Conservation (phyloP, 2,113 vertebrate genomes). For the Puntigrus tetrazona region DNA sequence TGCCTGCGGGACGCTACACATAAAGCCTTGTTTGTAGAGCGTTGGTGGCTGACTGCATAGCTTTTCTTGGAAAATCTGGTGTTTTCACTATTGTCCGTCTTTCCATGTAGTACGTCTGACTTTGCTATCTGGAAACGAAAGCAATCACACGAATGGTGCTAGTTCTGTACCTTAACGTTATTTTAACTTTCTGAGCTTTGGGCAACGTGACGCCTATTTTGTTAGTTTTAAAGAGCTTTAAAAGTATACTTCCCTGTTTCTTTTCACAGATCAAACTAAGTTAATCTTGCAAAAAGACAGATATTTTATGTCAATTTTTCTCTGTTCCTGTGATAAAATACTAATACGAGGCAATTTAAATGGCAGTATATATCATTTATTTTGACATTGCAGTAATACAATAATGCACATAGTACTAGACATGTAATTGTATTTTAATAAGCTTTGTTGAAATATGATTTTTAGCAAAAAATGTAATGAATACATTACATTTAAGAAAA, state of each 20-base stretch:
- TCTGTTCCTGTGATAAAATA: background rate
- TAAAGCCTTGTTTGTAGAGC: background rate
- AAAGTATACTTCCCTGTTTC: background rate
- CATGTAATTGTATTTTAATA: too few species aligned
- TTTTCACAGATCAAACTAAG: background rate
- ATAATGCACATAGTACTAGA: too few species aligned
- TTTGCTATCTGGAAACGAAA: background rate
- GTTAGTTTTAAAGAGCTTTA: background rate
- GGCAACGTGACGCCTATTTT: background rate
- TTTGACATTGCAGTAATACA: background rate
- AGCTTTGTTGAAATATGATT: too few species aligned
- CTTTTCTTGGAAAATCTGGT: constrained; percentile 49
- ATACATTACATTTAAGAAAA: too few species aligned
- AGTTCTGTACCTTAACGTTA: background rate
- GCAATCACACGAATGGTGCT: background rate
- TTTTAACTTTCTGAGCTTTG: background rate
- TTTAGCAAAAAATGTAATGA: too few species aligned
- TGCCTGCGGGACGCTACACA: background rate
- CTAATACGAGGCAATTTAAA: background rate
- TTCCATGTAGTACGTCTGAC: background rate
- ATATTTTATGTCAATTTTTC: background rate
- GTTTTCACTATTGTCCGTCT: background rate
- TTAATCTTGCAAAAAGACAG: background rate
- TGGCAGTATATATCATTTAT: background rate
- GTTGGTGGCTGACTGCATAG: background rate